These are phyloP conservation scores for Epirrita christyi DNA, from an alignment of 2,888 invertebrate species.

Conservation along the genomic window DNA sequence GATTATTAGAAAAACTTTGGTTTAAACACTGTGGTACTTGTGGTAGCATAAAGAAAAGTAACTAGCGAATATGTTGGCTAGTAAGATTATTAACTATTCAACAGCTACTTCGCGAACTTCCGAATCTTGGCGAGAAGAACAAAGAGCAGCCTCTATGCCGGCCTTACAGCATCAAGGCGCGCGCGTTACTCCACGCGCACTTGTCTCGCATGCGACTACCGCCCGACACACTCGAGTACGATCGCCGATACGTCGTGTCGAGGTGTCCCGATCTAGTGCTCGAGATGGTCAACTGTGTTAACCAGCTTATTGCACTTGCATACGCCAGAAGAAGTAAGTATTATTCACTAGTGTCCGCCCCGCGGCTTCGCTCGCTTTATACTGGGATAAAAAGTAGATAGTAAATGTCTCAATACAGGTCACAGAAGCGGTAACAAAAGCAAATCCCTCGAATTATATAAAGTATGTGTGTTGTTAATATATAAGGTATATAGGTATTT, in stretches of 20 bases:
- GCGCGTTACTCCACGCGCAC: constrained; percentile 98
- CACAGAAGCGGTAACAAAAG: too few species aligned
- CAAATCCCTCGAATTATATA: too few species aligned
- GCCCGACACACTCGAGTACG: constrained; percentile 91
- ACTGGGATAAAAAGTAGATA: too few species aligned
- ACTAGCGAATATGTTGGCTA: too few species aligned
- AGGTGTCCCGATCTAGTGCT: constrained; percentile 98
- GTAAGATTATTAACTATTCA: background rate
- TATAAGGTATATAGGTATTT: too few species aligned
- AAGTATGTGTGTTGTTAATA: too few species aligned
- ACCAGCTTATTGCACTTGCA: constrained; percentile 95
- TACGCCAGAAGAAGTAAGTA: constrained; percentile 93
- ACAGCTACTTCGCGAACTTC: constrained; percentile 95
- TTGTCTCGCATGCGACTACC: constrained; percentile 93
- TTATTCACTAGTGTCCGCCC: background rate
- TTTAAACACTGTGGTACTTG: too few species aligned
- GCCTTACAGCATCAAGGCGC: constrained; percentile 95
- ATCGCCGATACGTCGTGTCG: constrained; percentile 92
- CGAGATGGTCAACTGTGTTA: constrained; percentile 98
- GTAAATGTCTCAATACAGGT: too few species aligned
- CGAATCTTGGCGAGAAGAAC: constrained; percentile 97
- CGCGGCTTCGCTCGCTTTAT: too few species aligned
- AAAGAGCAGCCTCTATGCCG: constrained; percentile 97
- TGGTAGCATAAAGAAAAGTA: too few species aligned
- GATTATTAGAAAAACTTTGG: too few species aligned